A percentile compares a stretch with the other conserved stretches of the same genome.
phyloP scores from a whole-genome alignment of 2,797 vertebrate species.

The Sandelia bainsii region DNA sequence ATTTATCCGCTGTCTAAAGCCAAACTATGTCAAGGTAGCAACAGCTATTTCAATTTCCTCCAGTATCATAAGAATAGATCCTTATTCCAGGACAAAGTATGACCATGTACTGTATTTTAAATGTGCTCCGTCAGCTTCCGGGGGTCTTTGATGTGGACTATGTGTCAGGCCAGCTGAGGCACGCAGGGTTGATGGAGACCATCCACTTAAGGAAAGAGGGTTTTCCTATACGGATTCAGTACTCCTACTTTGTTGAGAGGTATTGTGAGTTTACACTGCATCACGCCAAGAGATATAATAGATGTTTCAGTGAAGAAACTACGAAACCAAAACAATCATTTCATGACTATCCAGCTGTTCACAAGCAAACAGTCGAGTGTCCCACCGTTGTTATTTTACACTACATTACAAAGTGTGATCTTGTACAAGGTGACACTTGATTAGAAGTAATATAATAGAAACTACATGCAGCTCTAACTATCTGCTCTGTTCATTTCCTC shows the following conservation, averaged over 20 bases:
- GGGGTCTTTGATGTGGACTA: conserved; percentile 90
- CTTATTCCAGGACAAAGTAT: neutral
- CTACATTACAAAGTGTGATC: too few relatives aligned
- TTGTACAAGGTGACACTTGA: too few relatives aligned
- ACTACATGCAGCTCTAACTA: too few relatives aligned
- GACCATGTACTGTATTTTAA: neutral
- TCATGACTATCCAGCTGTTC: too few relatives aligned
- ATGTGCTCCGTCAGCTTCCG: conserved; percentile 79
- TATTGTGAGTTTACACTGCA: conserved; percentile 46
- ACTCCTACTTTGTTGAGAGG: conserved; percentile 89
- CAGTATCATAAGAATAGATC: neutral
- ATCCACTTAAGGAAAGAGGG: conserved; percentile 87
- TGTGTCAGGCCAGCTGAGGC: conserved; percentile 87
- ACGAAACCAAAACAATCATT: too few relatives aligned
- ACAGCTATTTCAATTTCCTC: neutral
- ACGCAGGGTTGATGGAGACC: conserved; percentile 89
- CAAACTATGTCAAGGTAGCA: conserved; percentile 91
- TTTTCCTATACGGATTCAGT: conserved; percentile 87
- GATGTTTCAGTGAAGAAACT: too few relatives aligned
- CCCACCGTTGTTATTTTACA: too few relatives aligned
- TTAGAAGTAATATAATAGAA: too few relatives aligned
- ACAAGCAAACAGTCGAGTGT: too few relatives aligned
- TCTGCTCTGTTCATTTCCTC: too few relatives aligned
- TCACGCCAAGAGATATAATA: neutral
- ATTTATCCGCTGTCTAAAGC: conserved; percentile 91